These are phyloP conservation scores for Acleris emargana DNA, from an alignment of 2,888 invertebrate species.

Conservation along the genomic window DNA sequence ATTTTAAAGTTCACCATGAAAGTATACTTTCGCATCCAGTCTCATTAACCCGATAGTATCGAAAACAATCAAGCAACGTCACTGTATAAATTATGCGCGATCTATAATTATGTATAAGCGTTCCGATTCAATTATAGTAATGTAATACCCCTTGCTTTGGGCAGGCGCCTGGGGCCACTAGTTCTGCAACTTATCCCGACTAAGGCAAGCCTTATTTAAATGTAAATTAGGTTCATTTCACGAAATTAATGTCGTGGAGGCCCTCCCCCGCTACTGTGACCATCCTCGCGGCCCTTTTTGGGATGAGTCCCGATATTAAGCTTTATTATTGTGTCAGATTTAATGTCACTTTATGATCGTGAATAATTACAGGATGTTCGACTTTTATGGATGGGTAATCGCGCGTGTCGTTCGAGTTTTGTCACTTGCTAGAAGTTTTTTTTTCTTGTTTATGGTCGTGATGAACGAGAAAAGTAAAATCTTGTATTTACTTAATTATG, in stretches of 20 bases:
- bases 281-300: slow-evolving; percentile 48
- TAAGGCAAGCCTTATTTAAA: slow-evolving; percentile 91
- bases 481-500: not conserved
- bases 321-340: slow-evolving; percentile 60
- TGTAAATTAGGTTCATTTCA: slow-evolving; percentile 96
- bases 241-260: slow-evolving; percentile 91
- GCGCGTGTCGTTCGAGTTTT: slow-evolving; percentile 7
- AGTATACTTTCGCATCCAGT: too few relatives aligned
- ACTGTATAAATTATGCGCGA: slow-evolving; percentile 33
- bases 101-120: slow-evolving; percentile 55
- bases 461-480: not conserved
- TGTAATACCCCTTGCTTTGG: slow-evolving; percentile 79
- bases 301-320: slow-evolving; percentile 48
- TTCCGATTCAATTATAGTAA: slow-evolving; percentile 82
- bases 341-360: slow-evolving; percentile 54
- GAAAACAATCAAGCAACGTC: slow-evolving; percentile 34
- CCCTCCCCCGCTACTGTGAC: slow-evolving; percentile 80
- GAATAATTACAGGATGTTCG: slow-evolving; percentile 43
- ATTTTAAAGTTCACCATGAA: too few relatives aligned
- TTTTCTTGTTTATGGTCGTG: not conserved
- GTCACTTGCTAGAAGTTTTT: slow-evolving; percentile 7
- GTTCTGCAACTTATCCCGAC: slow-evolving; percentile 83
- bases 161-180: slow-evolving; percentile 78
- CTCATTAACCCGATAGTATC: slow-evolving; percentile 29
- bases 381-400: slow-evolving; percentile 40